A percentile compares a stretch with the other conserved stretches of the same genome.
Evolutionary conservation across 2,113 vertebrate species (phyloP).

Genomic region (Apus apus): DNA sequence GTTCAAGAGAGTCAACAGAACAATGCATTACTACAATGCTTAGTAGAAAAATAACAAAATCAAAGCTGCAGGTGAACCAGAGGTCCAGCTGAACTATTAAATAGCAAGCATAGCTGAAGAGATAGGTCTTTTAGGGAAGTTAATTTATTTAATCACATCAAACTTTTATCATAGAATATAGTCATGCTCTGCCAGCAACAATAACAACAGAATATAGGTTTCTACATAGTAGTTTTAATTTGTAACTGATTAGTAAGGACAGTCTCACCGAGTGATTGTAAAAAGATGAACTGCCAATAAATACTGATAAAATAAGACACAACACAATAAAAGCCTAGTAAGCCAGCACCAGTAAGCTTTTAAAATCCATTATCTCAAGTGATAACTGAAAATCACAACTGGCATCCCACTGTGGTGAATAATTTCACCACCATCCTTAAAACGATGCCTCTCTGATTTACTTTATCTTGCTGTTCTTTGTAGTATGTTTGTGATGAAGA

Average conservation of each 20-base stretch:
- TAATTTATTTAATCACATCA: not conserved
- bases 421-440: not conserved
- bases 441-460: not conserved
- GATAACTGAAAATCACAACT: not conserved
- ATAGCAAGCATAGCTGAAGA: not conserved
- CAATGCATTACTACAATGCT: constrained; percentile 13
- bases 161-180: not conserved
- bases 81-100: not conserved
- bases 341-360: not conserved
- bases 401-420: not conserved
- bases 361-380: not conserved
- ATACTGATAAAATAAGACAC: not conserved
- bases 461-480: not conserved
- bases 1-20: constrained; percentile 51
- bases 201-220: not conserved
- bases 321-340: not conserved
- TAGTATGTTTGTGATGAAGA: not conserved
- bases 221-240: not conserved
- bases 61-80: constrained; percentile 33
- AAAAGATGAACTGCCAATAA: not conserved
- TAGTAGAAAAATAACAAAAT: not conserved
- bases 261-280: not conserved
- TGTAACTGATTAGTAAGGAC: not conserved
- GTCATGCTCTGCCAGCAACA: not conserved
- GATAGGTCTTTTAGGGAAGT: not conserved